Percentiles rank a stretch among this genome's conserved stretches.
Conservation (phyloP, 2,797 vertebrate species). For the Brachymystax lenok region DNA sequence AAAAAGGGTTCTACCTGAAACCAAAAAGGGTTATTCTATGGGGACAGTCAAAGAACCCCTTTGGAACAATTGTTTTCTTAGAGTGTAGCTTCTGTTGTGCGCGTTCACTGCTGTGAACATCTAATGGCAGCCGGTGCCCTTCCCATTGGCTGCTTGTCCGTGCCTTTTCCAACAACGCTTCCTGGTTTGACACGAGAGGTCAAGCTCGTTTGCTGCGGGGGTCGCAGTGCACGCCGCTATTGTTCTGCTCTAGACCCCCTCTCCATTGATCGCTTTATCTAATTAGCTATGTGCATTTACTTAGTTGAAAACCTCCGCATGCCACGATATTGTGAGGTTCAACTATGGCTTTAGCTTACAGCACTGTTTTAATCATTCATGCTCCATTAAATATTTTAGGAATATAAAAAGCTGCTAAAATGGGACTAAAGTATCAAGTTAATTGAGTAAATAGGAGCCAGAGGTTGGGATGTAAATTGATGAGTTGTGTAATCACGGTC, state of each 20-base stretch:
- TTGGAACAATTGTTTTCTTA: too few relatives aligned
- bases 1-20: too few relatives aligned
- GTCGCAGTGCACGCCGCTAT: slow-evolving; percentile 29
- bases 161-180: slow-evolving; percentile 30
- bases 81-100: not conserved
- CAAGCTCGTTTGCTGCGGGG: slow-evolving; percentile 41
- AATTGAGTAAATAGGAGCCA: slow-evolving; percentile 70
- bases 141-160: not conserved
- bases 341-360: slow-evolving; percentile 42
- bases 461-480: slow-evolving; percentile 63
- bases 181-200: slow-evolving; percentile 44
- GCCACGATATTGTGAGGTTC: slow-evolving; percentile 49
- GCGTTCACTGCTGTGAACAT: not conserved
- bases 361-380: slow-evolving; percentile 68
- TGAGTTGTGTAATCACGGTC: slow-evolving; percentile 58
- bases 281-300: slow-evolving; percentile 60
- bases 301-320: slow-evolving; percentile 29
- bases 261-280: slow-evolving; percentile 44
- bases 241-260: slow-evolving; percentile 26
- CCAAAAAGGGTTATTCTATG: too few relatives aligned
- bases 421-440: slow-evolving; percentile 61
- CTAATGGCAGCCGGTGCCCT: not conserved
- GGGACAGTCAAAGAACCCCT: too few relatives aligned
- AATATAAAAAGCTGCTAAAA: slow-evolving; percentile 46
- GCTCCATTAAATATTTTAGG: slow-evolving; percentile 61